These are phyloP conservation scores for Sebastes fasciatus DNA, from an alignment of 2,113 vertebrate species.

Conservation along the genomic window DNA sequence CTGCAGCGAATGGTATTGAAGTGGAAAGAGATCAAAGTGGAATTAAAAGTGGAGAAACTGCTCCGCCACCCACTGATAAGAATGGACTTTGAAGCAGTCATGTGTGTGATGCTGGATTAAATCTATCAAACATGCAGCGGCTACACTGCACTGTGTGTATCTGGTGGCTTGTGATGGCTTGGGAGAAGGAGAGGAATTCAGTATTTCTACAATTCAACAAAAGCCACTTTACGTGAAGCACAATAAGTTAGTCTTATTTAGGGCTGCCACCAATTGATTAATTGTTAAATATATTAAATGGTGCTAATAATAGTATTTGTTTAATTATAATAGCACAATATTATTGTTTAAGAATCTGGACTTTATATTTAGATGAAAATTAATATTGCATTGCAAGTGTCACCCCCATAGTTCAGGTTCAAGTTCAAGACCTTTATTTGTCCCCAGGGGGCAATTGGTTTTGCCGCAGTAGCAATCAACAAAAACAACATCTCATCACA, in stretches of 20 bases:
- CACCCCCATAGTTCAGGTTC: too few relatives aligned
- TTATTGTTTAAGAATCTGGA: not conserved
- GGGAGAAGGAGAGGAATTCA: not conserved
- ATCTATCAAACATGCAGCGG: not conserved
- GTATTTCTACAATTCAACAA: not conserved
- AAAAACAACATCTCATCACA: too few relatives aligned
- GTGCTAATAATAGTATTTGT: not conserved
- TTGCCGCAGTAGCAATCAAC: too few relatives aligned
- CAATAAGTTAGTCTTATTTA: not conserved
- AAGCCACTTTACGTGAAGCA: not conserved
- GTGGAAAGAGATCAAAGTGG: constrained; percentile 50
- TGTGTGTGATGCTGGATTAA: constrained; percentile 36
- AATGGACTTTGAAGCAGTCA: constrained; percentile 43
- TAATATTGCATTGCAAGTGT: not conserved
- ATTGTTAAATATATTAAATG: too few relatives aligned
- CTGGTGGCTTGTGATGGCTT: not conserved
- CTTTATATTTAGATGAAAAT: not conserved
- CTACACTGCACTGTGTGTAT: not conserved
- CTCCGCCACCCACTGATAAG: constrained; percentile 42
- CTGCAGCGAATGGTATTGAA: constrained; percentile 28
- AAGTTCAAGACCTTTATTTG: too few relatives aligned
- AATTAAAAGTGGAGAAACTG: constrained; percentile 35
- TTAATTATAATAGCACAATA: not conserved
- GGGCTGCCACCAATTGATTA: not conserved
- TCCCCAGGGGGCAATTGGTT: too few relatives aligned